Conservation (phyloP, 2,797 vertebrate species). For the Sarcoramphus papa region DNA sequence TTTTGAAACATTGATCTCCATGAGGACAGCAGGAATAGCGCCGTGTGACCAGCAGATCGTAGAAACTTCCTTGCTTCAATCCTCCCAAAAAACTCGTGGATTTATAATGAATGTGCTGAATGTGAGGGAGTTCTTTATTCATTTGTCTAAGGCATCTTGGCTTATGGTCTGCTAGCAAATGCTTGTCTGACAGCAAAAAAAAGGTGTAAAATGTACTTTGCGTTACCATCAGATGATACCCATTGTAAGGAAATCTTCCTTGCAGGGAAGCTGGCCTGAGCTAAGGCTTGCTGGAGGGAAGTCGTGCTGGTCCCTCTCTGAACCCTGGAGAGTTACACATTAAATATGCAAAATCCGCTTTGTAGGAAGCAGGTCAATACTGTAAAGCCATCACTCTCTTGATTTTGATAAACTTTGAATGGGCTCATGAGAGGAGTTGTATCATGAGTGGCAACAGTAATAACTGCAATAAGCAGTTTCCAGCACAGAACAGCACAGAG, state of each 20-base stretch:
- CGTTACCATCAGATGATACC: neutral
- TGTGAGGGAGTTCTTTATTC: neutral
- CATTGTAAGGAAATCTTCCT: neutral
- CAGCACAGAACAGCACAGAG: neutral
- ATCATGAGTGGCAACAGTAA: neutral
- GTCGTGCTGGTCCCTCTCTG: neutral
- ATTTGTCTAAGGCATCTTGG: neutral
- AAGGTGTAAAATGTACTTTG: neutral
- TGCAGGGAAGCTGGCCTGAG: neutral
- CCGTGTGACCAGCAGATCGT: neutral
- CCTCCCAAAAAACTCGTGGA: neutral
- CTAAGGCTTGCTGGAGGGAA: neutral
- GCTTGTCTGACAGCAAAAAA: neutral
- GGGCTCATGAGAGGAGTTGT: neutral
- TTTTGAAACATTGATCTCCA: neutral
- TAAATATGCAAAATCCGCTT: neutral
- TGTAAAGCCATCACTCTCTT: neutral
- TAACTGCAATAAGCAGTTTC: neutral
- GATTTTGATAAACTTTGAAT: neutral
- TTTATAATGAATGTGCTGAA: neutral
- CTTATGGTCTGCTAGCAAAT: neutral
- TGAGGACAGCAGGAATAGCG: neutral
- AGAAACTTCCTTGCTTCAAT: neutral
- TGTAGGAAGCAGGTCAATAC: neutral
- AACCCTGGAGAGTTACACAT: neutral